A percentile compares a stretch with the other conserved stretches of the same genome.
phyloP scores from a whole-genome alignment of 2,113 vertebrate genomes.

The Myotis brandtii region DNA sequence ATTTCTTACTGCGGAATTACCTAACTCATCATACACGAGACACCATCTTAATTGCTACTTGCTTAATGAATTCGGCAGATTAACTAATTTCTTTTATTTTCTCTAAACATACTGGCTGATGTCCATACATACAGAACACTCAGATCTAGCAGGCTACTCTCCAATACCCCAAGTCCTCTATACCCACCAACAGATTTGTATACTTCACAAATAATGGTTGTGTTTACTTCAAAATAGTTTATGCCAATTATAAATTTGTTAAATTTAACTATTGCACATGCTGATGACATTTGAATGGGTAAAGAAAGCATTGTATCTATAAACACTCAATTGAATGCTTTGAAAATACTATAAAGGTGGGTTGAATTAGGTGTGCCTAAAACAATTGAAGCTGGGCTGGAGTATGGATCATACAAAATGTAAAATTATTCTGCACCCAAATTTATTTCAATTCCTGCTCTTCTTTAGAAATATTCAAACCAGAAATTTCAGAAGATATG shows the following conservation, averaged over 20 bases:
- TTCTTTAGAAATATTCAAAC: neutral
- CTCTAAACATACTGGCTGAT: neutral
- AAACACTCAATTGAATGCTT: neutral
- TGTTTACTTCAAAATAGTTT: neutral
- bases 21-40: neutral
- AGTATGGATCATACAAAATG: neutral
- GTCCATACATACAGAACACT: neutral
- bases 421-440: neutral
- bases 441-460: neutral
- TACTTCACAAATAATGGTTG: neutral
- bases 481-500: neutral
- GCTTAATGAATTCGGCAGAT: neutral
- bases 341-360: neutral
- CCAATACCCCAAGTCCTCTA: rapidly evolving
- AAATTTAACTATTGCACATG: neutral
- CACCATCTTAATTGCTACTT: neutral
- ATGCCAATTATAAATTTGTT: neutral
- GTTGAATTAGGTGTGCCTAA: neutral
- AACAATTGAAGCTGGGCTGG: neutral
- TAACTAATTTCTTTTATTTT: neutral
- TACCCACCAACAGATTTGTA: neutral
- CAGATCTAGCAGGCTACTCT: neutral
- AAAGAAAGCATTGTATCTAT: neutral
- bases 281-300: neutral
- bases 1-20: neutral